phyloP scores from a whole-genome alignment of 2,888 invertebrate genomes.

The Masnerella sp. region DNA sequence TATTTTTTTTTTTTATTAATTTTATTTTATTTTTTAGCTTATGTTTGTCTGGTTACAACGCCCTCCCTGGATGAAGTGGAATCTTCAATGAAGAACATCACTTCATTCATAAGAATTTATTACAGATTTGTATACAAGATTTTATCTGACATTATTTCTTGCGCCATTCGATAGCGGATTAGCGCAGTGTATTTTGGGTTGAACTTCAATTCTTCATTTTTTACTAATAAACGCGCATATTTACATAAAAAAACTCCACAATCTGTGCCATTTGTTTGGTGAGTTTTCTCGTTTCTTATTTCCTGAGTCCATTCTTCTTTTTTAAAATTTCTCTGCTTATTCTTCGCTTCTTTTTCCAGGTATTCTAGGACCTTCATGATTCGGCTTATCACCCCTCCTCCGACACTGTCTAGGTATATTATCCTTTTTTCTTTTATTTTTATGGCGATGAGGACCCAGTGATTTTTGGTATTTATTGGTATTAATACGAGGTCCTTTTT shows the following conservation, averaged over 20 bases:
- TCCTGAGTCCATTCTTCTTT: neutral
- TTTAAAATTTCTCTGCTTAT: neutral
- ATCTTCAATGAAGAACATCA: no score
- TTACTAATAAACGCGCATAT: neutral
- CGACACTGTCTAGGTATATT: neutral
- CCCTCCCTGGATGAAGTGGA: no score
- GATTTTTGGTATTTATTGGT: neutral
- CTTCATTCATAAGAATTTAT: no score
- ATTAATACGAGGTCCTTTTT: neutral
- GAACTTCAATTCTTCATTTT: neutral
- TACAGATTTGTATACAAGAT: no score
- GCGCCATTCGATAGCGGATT: no score
- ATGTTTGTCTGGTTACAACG: no score
- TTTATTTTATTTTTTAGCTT: no score
- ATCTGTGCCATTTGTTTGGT: neutral
- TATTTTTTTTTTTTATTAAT: no score
- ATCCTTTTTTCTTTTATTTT: neutral
- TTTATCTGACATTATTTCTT: no score
- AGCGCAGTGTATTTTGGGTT: no score
- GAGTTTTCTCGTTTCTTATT: neutral
- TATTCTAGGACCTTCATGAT: neutral
- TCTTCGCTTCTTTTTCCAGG: neutral
- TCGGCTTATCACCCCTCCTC: neutral
- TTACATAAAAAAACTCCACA: neutral
- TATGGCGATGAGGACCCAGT: neutral